Base-by-base conservation (phyloP, 2,888 invertebrate genomes). In the Xestia c-nigrum region DNA sequence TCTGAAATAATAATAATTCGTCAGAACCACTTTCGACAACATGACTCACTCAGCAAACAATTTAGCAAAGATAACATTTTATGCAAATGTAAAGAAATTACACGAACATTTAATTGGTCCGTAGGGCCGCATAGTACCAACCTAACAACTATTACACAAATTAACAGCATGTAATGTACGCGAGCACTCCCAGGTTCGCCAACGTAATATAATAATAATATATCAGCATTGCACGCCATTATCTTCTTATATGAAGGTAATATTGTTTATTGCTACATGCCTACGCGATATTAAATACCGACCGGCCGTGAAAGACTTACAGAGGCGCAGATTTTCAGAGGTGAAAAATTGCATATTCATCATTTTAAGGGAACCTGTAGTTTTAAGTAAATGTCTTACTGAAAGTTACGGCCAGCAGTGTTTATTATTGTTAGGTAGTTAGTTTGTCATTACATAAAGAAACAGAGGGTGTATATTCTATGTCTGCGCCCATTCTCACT, bases 121-220 rank as follows among this genome's bases (percentile, higher is more conserved):
- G 55, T 65, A 65, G 80, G 85, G 84, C 50, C 24, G 38, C 57
- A 76, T 63, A 40, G 74, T 72, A 76, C 81, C 72, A 82, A 83
- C 79, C 68, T 79, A 47, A 81, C 85, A 85, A 76, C 90, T 86
- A 91, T 91, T 91, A 91, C 77, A 87, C 91, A 91, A 91, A 91
- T 91, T 91, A 91, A 89, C 87, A 85, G 77, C 73, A 78, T 86
- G 85, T 90, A 87, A 87, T 86, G 84, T 87, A 79, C 74, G 75
- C 76, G 82, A 87, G 67, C 89, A 89, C 89, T 87, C 88, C 88
- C 82, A 75, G 76, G 76, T 78, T 84, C 82, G 83, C 76, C 71
- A 75, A 87, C 80, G 78, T 84, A 79, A 87, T 80, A 84, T 66
- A 50, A 80, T 77, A 77, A 83, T 79, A 79, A 80, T 87, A 86